A percentile compares a stretch with the other conserved stretches of the same genome.
Conservation (phyloP, 1,140 invertebrate genomes). For the Gryllus bimaculatus region DNA sequence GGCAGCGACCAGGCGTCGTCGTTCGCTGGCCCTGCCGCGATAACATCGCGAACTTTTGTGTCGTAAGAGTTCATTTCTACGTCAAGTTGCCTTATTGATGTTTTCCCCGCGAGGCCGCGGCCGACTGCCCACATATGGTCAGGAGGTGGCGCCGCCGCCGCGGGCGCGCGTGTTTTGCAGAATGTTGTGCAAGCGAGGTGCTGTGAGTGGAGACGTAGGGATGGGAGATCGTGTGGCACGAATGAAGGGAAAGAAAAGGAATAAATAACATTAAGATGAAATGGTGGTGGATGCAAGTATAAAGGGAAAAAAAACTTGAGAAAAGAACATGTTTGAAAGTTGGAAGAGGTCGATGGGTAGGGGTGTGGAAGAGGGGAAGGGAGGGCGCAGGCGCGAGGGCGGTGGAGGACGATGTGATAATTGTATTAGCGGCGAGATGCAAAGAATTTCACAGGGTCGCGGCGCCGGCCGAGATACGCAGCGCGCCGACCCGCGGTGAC, state of each 20-base stretch:
- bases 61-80: not conserved
- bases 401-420: not conserved
- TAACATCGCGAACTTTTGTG: constrained; percentile 1
- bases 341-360: not conserved
- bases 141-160: not conserved
- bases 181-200: too few relatives aligned
- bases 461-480: not conserved
- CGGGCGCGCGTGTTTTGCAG: too few relatives aligned
- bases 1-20: not conserved
- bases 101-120: not conserved
- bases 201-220: too few relatives aligned
- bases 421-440: not conserved
- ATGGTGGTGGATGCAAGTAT: too few relatives aligned
- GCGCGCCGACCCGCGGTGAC: not conserved
- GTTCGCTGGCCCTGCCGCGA: not conserved
- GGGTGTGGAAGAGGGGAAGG: not conserved
- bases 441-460: not conserved
- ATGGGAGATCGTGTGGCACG: too few relatives aligned
- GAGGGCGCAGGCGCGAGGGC: not conserved
- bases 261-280: too few relatives aligned
- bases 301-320: too few relatives aligned
- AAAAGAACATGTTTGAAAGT: too few relatives aligned
- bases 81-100: not conserved
- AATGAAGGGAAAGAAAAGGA: too few relatives aligned
- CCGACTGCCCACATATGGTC: not conserved